Evolutionary conservation across 2,888 invertebrate genomes (phyloP).

Genomic region (Mermis nigrescens): DNA sequence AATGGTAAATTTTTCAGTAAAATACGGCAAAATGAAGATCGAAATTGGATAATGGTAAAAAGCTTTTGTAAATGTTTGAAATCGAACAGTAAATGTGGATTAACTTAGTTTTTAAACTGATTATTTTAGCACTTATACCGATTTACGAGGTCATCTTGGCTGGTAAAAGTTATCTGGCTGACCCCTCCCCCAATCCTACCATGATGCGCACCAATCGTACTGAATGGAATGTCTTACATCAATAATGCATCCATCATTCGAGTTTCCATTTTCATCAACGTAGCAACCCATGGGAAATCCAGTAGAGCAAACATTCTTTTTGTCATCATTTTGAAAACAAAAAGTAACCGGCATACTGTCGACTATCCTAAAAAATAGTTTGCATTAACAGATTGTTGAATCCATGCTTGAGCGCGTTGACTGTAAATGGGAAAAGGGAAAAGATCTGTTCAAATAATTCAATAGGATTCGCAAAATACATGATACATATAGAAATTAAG

Average conservation of each 20-base stretch:
- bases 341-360: conserved; percentile 99
- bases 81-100: too few relatives aligned
- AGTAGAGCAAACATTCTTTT: conserved; percentile 50
- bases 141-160: too few relatives aligned
- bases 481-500: too few relatives aligned
- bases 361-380: conserved; percentile 34
- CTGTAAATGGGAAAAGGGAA: neutral
- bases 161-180: too few relatives aligned
- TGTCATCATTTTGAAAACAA: conserved; percentile 49
- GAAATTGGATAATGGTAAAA: too few relatives aligned
- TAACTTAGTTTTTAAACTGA: too few relatives aligned
- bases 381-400: neutral
- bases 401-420: neutral
- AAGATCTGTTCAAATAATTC: neutral
- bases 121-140: too few relatives aligned
- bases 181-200: too few relatives aligned
- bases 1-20: too few relatives aligned
- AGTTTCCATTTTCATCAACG: conserved; percentile 44
- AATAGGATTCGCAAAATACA: neutral
- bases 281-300: conserved; percentile 97
- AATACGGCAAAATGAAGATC: too few relatives aligned
- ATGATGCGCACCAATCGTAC: too few relatives aligned
- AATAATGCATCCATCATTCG: conserved; percentile 39
- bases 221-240: conserved; percentile 27
- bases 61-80: too few relatives aligned